Conservation (phyloP, 2,888 invertebrate species). For the Luffia ferchaultella region DNA sequence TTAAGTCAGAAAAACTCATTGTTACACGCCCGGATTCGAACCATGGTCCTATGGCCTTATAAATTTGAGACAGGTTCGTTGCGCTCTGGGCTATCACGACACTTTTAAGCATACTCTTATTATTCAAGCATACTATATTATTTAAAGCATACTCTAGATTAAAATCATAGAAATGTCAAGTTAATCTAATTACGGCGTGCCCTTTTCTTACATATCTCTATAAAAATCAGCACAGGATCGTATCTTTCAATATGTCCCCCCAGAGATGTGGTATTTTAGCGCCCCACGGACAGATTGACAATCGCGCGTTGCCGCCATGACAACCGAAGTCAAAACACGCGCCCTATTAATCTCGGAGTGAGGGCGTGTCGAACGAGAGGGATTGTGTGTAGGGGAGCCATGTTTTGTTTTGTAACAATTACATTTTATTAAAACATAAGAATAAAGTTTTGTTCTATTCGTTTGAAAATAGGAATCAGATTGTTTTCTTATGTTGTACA, state of each 20-base stretch:
- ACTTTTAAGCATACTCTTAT: too few relatives aligned
- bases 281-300: slow-evolving; percentile 21
- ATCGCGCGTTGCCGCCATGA: slow-evolving; percentile 39
- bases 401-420: neutral
- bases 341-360: slow-evolving; percentile 55
- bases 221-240: slow-evolving; percentile 28
- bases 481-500: too few relatives aligned
- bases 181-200: slow-evolving; percentile 25
- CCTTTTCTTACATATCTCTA: slow-evolving; percentile 27
- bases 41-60: too few relatives aligned
- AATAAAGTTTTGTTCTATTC: neutral
- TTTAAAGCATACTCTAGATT: too few relatives aligned
- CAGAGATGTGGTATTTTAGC: slow-evolving; percentile 56
- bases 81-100: too few relatives aligned
- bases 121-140: too few relatives aligned
- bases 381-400: slow-evolving; percentile 25
- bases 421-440: neutral
- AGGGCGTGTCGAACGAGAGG: slow-evolving; percentile 42
- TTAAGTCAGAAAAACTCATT: too few relatives aligned
- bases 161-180: neutral
- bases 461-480: too few relatives aligned
- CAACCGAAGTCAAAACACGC: slow-evolving; percentile 51
- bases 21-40: too few relatives aligned
- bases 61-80: too few relatives aligned
- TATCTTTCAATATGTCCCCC: slow-evolving; percentile 42